Base-by-base conservation (phyloP, 2,888 invertebrate genomes). In the Apodemia zela region DNA sequence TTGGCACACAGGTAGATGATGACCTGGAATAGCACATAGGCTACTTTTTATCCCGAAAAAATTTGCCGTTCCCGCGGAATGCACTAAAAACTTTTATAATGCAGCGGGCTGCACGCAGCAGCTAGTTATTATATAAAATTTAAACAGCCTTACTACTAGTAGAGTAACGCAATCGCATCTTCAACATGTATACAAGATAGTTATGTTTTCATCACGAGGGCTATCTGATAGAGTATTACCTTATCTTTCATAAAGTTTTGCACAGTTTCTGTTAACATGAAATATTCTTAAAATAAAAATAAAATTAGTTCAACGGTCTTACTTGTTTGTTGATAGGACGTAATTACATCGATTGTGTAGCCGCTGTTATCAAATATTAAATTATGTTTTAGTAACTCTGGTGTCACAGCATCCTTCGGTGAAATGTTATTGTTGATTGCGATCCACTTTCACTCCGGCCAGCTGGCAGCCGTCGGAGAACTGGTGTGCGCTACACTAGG, bases 391-490 rank as follows among this genome's bases (percentile, higher is more conserved):
- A 95, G 95, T 73, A 95, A 95, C 38, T 96, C 96, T 59, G 97
- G 97, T 0, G 95, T 95, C 0, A 95, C 96, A 1, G 97, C 97
- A 0, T 98, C 98, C 2, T 97, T 98, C 78, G 98, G 98, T 1
- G 98, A 99, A 89, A 98, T 99, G 97, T 87, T 99, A 62, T 94
- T 99, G 0, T 87, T 99, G 66, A 97, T 99, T 93, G 99, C 99
- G 0, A 98, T 99, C 70, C 98, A 99, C 83, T 99, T 99, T 81
- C 99, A 99, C 82, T 97, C 98, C 71, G 98, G 98, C 78, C 98
- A 99, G 84, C 93, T 98, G 67, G 94, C 96, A 62, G 98, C 98
- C 7, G 98, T 99, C 63, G 96, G 97, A 63, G 99, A 99, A 77
- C 91, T 99, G 49, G 98, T 99, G 0, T 98, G 98, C 76, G 95